Conservation (phyloP, 2,888 invertebrate genomes). For the Halocaridina rubra region DNA sequence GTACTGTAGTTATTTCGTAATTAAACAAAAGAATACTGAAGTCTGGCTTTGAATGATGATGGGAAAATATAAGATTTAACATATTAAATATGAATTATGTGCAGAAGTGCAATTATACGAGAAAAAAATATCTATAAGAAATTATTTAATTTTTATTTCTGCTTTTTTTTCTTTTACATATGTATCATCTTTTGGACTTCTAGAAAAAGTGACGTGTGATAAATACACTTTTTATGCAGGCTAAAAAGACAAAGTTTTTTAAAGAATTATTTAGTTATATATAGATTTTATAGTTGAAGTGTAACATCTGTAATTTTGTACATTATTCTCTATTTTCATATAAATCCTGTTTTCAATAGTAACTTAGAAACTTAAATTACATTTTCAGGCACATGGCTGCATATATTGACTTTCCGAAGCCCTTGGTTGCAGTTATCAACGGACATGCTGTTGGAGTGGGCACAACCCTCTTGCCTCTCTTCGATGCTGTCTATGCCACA, state of each 20-base stretch:
- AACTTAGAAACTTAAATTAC: conserved; percentile 10
- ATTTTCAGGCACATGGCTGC: conserved; percentile 78
- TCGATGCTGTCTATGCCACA: conserved; percentile 88
- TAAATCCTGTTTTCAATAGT: neutral
- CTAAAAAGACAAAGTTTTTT: neutral
- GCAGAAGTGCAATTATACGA: no score
- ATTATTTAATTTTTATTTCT: no score
- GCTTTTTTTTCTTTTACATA: no score
- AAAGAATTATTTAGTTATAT: neutral
- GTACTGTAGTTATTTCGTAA: no score
- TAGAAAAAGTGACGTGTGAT: neutral
- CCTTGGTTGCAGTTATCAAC: conserved; percentile 88
- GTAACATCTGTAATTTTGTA: neutral
- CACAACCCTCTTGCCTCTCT: conserved; percentile 84
- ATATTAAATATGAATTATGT: no score
- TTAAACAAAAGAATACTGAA: no score
- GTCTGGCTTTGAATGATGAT: no score
- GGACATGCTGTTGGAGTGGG: conserved; percentile 94
- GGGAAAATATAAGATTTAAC: no score
- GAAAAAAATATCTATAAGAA: no score
- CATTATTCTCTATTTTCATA: neutral
- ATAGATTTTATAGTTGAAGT: neutral
- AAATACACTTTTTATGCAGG: neutral
- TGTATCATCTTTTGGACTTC: no score
- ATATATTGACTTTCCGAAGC: conserved; percentile 88